Evolutionary conservation across 2,113 vertebrate species (phyloP).

Genomic region (Labeo rohita): DNA sequence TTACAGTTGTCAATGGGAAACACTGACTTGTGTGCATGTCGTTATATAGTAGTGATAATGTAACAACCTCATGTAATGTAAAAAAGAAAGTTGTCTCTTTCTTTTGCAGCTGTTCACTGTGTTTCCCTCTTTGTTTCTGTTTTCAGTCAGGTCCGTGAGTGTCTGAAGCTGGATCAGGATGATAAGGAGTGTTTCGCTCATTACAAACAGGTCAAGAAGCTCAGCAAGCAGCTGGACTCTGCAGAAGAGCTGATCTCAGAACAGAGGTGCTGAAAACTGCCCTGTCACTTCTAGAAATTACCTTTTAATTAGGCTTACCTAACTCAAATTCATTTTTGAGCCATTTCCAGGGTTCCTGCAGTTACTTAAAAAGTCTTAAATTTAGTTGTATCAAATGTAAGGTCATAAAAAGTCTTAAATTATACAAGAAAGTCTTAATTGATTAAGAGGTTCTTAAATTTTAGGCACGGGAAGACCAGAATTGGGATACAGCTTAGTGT

Average conservation of each 20-base stretch:
- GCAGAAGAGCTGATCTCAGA: slow-evolving; percentile 78
- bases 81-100: neutral
- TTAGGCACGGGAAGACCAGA: too few species aligned
- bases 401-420: too few species aligned
- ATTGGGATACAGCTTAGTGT: too few species aligned
- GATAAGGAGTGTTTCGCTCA: slow-evolving; percentile 82
- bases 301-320: neutral
- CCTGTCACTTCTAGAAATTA: neutral
- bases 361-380: too few species aligned
- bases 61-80: neutral
- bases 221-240: slow-evolving; percentile 81
- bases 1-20: neutral
- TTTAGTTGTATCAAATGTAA: too few species aligned
- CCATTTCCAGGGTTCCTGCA: too few species aligned
- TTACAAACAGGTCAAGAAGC: slow-evolving; percentile 85
- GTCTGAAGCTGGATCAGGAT: slow-evolving; percentile 84
- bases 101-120: neutral
- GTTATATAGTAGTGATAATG: neutral
- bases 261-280: slow-evolving; percentile 66
- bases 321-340: neutral
- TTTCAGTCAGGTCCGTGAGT: slow-evolving; percentile 80
- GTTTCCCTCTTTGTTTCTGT: neutral
- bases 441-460: too few species aligned
- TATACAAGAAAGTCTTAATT: too few species aligned
- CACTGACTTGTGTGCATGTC: neutral